Conservation (phyloP, 2,888 invertebrate genomes). For the Rhagophthalmus giganteus region DNA sequence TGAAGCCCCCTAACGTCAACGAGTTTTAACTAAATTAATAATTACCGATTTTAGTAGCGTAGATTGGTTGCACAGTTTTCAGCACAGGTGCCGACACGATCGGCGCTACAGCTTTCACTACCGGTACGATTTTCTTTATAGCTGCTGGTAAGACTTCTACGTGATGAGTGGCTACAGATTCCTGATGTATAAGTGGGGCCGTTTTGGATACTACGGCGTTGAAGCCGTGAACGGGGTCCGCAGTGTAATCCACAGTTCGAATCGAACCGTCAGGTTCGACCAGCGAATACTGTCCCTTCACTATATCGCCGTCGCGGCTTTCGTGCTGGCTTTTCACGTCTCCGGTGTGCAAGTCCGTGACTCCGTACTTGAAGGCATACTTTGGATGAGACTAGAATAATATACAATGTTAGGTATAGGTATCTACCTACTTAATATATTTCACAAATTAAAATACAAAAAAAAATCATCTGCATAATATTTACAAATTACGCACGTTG, state of each 20-base stretch:
- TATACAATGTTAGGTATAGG: no score
- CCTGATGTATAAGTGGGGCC: conserved; percentile 57
- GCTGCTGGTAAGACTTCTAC: conserved; percentile 41
- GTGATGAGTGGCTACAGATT: conserved; percentile 40
- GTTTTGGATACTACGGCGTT: conserved; percentile 62
- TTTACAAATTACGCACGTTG: no score
- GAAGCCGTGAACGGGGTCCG: conserved; percentile 63
- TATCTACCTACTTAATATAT: no score
- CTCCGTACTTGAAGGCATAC: conserved; percentile 64
- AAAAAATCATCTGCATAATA: no score
- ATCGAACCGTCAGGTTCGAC: conserved; percentile 57
- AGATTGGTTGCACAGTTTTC: conserved; percentile 37
- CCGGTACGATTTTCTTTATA: conserved; percentile 43
- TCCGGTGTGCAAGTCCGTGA: conserved; percentile 65
- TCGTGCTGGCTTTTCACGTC: conserved; percentile 66
- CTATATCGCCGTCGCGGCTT: conserved; percentile 65
- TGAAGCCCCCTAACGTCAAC: no score
- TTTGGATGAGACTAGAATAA: conserved; percentile 62
- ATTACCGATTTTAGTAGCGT: no score
- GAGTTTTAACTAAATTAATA: no score
- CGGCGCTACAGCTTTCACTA: conserved; percentile 44
- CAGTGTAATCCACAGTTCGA: conserved; percentile 58
- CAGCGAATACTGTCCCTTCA: conserved; percentile 56
- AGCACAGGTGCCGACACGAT: conserved; percentile 51
- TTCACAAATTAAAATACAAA: no score